A percentile compares a stretch with the other conserved stretches of the same genome.
Conservation (phyloP, 2,113 vertebrate species). For the Sitta europaea region DNA sequence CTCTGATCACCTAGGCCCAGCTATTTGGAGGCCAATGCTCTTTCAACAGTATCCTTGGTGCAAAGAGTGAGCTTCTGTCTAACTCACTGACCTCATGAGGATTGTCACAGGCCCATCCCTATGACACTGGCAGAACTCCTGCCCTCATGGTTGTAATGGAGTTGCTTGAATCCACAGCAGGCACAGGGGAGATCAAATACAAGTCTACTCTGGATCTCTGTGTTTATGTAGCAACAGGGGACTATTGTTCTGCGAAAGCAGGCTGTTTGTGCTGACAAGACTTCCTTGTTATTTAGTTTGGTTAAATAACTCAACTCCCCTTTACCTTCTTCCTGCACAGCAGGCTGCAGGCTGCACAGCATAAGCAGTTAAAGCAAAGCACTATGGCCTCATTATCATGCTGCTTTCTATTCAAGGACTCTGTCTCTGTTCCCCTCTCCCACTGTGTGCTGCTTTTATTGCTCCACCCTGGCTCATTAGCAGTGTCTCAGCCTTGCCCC, state of each 20-base stretch:
- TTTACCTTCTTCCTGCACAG: conserved; percentile 70
- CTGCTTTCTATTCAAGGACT: conserved; percentile 56
- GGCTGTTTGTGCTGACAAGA: conserved; percentile 63
- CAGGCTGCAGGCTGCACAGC: conserved; percentile 58
- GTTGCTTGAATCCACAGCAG: conserved; percentile 40
- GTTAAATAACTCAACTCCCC: conserved; percentile 73
- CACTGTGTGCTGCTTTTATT: conserved; percentile 19
- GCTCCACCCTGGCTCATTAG: conserved; percentile 28
- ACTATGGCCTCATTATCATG: conserved; percentile 59
- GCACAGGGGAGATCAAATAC: conserved; percentile 63
- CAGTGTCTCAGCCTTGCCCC: not conserved
- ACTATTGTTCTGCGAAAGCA: conserved; percentile 64
- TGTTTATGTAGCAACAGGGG: conserved; percentile 70
- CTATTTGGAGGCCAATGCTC: not conserved
- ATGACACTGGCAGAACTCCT: conserved; percentile 27
- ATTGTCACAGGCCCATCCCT: not conserved
- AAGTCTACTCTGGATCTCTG: conserved; percentile 46
- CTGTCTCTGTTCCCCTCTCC: not conserved
- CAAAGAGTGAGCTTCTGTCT: not conserved
- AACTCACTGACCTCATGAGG: not conserved
- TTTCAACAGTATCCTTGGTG: not conserved
- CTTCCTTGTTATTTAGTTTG: conserved; percentile 72
- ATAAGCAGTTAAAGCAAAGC: conserved; percentile 65
- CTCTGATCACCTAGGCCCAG: not conserved
- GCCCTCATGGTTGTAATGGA: not conserved